These are phyloP conservation scores for Morpho helenor DNA, from an alignment of 2,888 invertebrate species.

Conservation along the genomic window DNA sequence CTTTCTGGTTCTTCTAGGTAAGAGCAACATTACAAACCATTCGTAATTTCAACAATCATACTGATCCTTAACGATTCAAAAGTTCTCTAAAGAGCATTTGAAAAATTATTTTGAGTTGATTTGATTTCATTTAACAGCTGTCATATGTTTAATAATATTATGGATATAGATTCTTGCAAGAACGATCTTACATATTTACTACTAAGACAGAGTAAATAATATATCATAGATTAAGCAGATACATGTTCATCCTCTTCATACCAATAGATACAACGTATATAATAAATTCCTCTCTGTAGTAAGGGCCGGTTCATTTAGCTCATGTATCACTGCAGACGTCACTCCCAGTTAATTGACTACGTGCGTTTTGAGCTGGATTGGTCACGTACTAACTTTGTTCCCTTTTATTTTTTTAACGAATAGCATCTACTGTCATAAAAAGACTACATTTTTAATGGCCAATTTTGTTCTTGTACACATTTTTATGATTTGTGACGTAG, in stretches of 20 bases:
- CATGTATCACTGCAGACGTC: constrained; percentile 62
- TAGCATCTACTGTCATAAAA: constrained; percentile 7
- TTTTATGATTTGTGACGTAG: background rate
- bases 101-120: too few species aligned
- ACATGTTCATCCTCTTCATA: background rate
- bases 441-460: background rate
- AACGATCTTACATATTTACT: too few species aligned
- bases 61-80: too few species aligned
- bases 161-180: too few species aligned
- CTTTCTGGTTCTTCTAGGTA: too few species aligned
- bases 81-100: too few species aligned
- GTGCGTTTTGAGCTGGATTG: constrained; percentile 65
- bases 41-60: too few species aligned
- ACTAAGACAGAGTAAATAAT: too few species aligned
- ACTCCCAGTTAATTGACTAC: constrained; percentile 68
- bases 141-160: background rate
- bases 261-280: constrained; percentile 6
- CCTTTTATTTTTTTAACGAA: constrained; percentile 24
- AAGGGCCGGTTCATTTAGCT: constrained; percentile 16
- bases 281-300: constrained; percentile 7
- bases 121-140: background rate
- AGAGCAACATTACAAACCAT: too few species aligned
- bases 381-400: constrained; percentile 50
- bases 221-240: too few species aligned
- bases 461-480: background rate